Base-by-base conservation (phyloP, 2,888 invertebrate species). In the Troides helena region DNA sequence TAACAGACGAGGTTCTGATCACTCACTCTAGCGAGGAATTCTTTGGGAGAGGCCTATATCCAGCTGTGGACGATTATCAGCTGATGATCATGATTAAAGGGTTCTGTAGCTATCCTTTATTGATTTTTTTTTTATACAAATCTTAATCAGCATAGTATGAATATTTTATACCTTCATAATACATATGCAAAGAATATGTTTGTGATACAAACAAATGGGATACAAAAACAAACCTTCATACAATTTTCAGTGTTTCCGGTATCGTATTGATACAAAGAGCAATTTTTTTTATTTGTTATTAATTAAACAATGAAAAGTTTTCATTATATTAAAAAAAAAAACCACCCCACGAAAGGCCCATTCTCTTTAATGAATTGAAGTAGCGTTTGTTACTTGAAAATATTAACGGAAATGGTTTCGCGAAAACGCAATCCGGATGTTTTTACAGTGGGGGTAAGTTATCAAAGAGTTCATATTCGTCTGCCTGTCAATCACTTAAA, bases 401-500 rank as follows among this genome's bases (percentile, higher is more conserved):
- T 68, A 64, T 65, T 57, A n/a, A 17, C 25, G 46, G 21, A 57
- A 65, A 23, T 65, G 36, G 10, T 62, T 43, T 62, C 58, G 57
- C 50, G 62, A 56, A 68, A 39, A 69, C 62, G 65, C 46, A 65
- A 65, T 65, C 58, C 62, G 65, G n/a, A 18, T 8, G 46, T 62
- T 69, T 68, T 68, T 58, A 50, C 60, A 60, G 46, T 23, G 36
- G n/a, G 68, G 68, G 60, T 23, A 62, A 62, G 58, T 65, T 62
- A 65, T 69, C 65, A 69, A 69, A 66, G 69, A 59, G 65, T 14
- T 36, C 69, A 69, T 65, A 62, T 69, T 66, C 65, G 62, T 50
- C 69, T 36, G 65, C 58, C 65, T 69, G 65, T 69, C 69, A 69
- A 69, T 69, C 69, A 69, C 62, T 69, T 69, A 69, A 69, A 69